A percentile compares a stretch with the other conserved stretches of the same genome.
Conservation (phyloP, 2,888 invertebrate species). For the Melipona beecheii region DNA sequence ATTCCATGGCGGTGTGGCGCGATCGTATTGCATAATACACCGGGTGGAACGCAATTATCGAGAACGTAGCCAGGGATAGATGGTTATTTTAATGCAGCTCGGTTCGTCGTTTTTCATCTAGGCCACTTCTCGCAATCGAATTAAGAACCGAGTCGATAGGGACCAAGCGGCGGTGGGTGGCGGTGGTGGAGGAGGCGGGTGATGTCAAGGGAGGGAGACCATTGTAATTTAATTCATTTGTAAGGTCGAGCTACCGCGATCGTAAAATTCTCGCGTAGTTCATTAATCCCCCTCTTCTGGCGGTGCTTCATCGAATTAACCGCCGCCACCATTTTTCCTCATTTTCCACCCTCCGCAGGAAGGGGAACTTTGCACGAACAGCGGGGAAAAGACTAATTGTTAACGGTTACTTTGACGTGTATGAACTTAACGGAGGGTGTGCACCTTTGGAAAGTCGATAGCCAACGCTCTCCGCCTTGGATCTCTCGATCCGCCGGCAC, state of each 20-base stretch:
- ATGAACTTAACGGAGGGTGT: not conserved
- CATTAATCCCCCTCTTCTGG: constrained; percentile 60
- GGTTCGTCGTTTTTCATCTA: constrained; percentile 60
- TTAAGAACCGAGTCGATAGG: constrained; percentile 61
- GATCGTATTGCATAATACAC: constrained; percentile 63
- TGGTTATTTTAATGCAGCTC: constrained; percentile 68
- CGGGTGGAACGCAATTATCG: constrained; percentile 69
- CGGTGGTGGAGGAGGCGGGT: constrained; percentile 1
- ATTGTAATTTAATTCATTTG: constrained; percentile 72
- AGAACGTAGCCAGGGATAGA: constrained; percentile 37
- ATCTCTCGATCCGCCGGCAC: not conserved
- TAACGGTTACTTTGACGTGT: not conserved
- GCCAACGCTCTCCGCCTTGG: not conserved
- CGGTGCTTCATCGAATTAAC: constrained; percentile 59
- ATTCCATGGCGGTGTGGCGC: constrained; percentile 47
- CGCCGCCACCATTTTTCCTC: not conserved
- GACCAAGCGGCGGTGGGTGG: not conserved
- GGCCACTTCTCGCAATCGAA: constrained; percentile 64
- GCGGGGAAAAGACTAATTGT: constrained; percentile 1
- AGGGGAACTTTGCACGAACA: not conserved
- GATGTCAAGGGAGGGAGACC: constrained; percentile 47
- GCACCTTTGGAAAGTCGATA: not conserved
- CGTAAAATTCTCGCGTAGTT: constrained; percentile 64
- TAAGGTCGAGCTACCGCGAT: constrained; percentile 53
- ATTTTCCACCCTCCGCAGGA: not conserved